A percentile compares a stretch with the other conserved stretches of the same genome.
These are phyloP conservation scores for Ceriagrion tenellum DNA, from an alignment of 2,888 invertebrate species.

Conservation along the genomic window DNA sequence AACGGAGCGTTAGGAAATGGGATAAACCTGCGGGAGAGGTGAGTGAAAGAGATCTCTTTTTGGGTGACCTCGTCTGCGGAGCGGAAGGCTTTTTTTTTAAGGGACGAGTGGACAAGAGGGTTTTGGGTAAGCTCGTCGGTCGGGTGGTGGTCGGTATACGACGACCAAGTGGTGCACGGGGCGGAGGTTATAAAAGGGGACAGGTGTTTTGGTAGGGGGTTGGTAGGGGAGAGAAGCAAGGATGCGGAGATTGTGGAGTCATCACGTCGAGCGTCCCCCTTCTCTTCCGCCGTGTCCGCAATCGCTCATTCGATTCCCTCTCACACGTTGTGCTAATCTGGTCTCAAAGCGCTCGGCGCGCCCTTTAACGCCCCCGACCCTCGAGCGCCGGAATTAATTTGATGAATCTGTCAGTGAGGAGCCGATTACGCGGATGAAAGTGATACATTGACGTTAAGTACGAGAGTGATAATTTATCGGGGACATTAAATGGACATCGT, in stretches of 20 bases:
- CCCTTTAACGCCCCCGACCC: not conserved
- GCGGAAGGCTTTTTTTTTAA: too few species aligned
- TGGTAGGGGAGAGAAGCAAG: not conserved
- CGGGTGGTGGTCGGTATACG: not conserved
- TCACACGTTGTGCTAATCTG: not conserved
- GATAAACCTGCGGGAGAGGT: not conserved
- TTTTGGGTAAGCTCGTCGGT: not conserved
- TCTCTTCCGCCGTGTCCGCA: not conserved
- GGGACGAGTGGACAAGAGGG: not conserved
- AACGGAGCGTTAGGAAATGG: not conserved
- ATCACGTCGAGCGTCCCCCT: not conserved
- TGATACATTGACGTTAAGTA: not conserved
- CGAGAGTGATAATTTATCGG: not conserved
- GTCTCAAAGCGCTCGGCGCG: not conserved
- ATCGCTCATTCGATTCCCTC: conserved; percentile 10
- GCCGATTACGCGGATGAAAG: not conserved
- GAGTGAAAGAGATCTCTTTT: not conserved
- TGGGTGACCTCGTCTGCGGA: not conserved
- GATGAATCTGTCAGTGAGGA: not conserved
- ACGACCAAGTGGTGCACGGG: not conserved
- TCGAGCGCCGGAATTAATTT: not conserved
- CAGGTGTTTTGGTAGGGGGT: not conserved
- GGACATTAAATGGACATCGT: not conserved
- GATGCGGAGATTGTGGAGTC: not conserved
- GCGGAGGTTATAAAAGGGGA: not conserved